Percentiles rank a stretch among this genome's conserved stretches.
Conservation (phyloP, 1,140 invertebrate species). For the Drosophila subpulchrella region DNA sequence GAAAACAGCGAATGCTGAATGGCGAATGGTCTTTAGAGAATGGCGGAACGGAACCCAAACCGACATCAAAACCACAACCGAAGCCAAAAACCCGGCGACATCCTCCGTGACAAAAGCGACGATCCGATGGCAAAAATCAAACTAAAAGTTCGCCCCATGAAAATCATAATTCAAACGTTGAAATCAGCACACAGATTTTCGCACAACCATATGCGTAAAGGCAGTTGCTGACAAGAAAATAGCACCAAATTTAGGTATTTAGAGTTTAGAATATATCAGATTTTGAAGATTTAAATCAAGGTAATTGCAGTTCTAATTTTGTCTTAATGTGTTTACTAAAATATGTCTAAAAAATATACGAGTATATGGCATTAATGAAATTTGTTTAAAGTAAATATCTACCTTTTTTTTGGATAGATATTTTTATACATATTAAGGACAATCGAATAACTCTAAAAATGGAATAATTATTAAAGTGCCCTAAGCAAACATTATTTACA, state of each 20-base stretch:
- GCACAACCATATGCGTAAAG: constrained; percentile 36
- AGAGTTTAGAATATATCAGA: neutral
- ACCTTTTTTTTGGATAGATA: too few relatives aligned
- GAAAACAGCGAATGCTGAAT: constrained; percentile 21
- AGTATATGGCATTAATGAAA: too few relatives aligned
- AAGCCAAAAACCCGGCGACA: constrained; percentile 20
- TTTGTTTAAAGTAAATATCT: too few relatives aligned
- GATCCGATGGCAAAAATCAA: constrained; percentile 76
- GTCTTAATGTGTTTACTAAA: too few relatives aligned
- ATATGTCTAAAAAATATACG: too few relatives aligned
- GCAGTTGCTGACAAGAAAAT: neutral
- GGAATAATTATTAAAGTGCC: too few relatives aligned
- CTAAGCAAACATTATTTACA: too few relatives aligned
- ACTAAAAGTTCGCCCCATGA: constrained; percentile 77
- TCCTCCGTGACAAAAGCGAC: constrained; percentile 66
- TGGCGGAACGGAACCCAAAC: constrained; percentile 4
- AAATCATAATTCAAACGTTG: constrained; percentile 81
- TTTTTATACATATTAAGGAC: too few relatives aligned
- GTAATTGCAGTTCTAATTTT: neutral
- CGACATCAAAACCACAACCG: constrained; percentile 31
- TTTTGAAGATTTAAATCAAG: neutral
- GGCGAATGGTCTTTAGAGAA: constrained; percentile 7
- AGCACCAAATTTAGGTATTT: neutral
- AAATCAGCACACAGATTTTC: constrained; percentile 74
- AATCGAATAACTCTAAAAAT: too few relatives aligned